Evolutionary conservation across 1,140 invertebrate species (phyloP).

Genomic region (Drosophila elegans): DNA sequence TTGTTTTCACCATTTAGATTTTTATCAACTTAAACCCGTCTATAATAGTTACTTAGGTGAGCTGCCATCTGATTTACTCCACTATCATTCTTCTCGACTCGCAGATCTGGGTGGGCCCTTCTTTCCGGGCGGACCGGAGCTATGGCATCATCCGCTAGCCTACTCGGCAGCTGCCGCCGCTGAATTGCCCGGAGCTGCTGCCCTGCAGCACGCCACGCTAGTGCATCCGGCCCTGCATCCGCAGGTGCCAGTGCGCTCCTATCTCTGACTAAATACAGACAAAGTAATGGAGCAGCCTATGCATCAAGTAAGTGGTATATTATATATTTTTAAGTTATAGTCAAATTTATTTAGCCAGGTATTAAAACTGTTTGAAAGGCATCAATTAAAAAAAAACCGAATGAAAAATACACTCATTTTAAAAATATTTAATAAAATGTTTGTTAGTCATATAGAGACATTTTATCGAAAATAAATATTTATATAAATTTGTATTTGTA

Average conservation of each 20-base stretch:
- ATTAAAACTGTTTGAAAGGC: no score
- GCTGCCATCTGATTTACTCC: conserved; percentile 13
- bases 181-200: conserved; percentile 91
- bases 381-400: no score
- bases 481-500: no score
- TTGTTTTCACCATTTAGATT: conserved; percentile 36
- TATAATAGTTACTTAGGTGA: conserved; percentile 19
- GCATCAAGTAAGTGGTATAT: conserved; percentile 82
- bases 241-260: conserved; percentile 97
- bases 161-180: conserved; percentile 91
- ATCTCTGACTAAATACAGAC: conserved; percentile 98
- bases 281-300: conserved; percentile 87
- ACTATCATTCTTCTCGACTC: conserved; percentile 31
- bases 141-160: conserved; percentile 96
- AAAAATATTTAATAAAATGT: no score
- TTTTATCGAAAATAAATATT: no score
- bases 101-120: conserved; percentile 96
- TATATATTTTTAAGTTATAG: background rate
- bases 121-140: conserved; percentile 95
- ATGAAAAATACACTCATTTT: no score
- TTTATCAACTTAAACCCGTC: conserved; percentile 39
- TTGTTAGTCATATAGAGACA: no score
- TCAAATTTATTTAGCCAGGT: no score
- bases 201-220: conserved; percentile 94
- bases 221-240: conserved; percentile 98